phyloP scores from a whole-genome alignment of 1,140 invertebrate genomes.

The Teleopsis dalmanni region DNA sequence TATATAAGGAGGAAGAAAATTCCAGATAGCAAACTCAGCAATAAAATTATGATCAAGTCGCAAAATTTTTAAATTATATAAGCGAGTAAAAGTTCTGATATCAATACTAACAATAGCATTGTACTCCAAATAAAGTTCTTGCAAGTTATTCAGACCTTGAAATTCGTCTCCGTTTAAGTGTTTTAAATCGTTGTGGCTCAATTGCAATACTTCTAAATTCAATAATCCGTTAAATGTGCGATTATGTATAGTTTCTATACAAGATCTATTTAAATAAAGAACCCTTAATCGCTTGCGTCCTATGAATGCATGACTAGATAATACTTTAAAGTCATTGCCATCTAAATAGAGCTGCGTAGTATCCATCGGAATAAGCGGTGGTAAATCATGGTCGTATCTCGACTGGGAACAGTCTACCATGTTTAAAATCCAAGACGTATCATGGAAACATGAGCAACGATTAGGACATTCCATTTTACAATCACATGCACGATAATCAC shows the following conservation, averaged over 20 bases:
- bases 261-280: conserved; percentile 76
- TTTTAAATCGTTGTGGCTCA: conserved; percentile 71
- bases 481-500: conserved; percentile 89
- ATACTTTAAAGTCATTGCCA: conserved; percentile 71
- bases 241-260: conserved; percentile 80
- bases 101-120: conserved; percentile 68
- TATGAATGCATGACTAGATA: conserved; percentile 82
- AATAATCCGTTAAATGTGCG: conserved; percentile 82
- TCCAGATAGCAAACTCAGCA: conserved; percentile 65
- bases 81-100: conserved; percentile 67
- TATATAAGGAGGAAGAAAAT: conserved; percentile 57
- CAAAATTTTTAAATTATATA: conserved; percentile 63
- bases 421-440: conserved; percentile 86
- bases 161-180: conserved; percentile 79
- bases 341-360: conserved; percentile 83
- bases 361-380: conserved; percentile 85
- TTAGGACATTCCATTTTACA: conserved; percentile 91
- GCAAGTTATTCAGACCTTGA: conserved; percentile 61
- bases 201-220: conserved; percentile 70
- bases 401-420: conserved; percentile 80
- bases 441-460: conserved; percentile 87
- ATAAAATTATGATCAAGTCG: conserved; percentile 72
- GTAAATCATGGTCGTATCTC: conserved; percentile 63
- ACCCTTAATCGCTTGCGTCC: conserved; percentile 77
- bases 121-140: conserved; percentile 78